Evolutionary conservation across 1,140 invertebrate genomes (phyloP).

Genomic region (Bombus breviceps): DNA sequence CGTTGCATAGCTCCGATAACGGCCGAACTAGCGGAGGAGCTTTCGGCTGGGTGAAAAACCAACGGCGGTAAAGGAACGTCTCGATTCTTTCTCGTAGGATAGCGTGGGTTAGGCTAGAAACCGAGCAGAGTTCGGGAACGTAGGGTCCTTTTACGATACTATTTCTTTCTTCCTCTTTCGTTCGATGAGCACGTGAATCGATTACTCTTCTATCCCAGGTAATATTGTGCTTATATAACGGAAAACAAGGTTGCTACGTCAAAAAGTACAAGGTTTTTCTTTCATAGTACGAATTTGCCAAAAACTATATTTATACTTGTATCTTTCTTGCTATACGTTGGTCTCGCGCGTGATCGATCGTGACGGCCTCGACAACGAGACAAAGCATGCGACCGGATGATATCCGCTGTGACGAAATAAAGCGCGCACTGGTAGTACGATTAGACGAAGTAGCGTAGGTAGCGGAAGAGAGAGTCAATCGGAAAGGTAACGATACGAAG

Average conservation of each 20-base stretch:
- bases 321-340: too few relatives aligned
- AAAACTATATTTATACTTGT: not conserved
- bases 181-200: too few relatives aligned
- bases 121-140: not conserved
- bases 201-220: not conserved
- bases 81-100: not conserved
- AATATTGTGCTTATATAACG: not conserved
- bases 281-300: not conserved
- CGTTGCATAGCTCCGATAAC: constrained; percentile 7
- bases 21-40: not conserved
- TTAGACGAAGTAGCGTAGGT: constrained; percentile 47
- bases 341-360: constrained; percentile 55
- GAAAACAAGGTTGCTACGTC: too few relatives aligned
- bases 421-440: constrained; percentile 50
- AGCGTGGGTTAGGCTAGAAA: not conserved
- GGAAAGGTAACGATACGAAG: not conserved
- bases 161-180: not conserved
- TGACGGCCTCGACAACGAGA: constrained; percentile 17
- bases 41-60: not conserved
- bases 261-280: not conserved
- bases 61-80: not conserved
- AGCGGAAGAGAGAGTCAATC: constrained; percentile 4
- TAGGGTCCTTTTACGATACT: not conserved
- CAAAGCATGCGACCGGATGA: constrained; percentile 35
- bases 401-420: constrained; percentile 58